Percentiles rank a stretch among this genome's conserved stretches.
phyloP scores from a whole-genome alignment of 2,888 invertebrate genomes.

The Sarcophaga caerulescens region DNA sequence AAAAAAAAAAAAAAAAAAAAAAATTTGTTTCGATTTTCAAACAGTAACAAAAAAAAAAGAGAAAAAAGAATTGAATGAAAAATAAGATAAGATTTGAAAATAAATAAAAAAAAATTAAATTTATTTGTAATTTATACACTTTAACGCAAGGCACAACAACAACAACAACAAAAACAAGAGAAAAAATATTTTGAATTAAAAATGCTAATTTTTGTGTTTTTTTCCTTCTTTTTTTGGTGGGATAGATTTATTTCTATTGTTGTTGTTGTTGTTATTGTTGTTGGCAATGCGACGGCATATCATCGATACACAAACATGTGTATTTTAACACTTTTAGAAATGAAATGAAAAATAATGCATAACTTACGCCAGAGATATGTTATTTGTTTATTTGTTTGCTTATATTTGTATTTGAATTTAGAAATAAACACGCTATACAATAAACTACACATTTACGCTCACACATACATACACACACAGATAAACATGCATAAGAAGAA shows the following conservation, averaged over 20 bases:
- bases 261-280: background rate
- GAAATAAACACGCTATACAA: too few relatives aligned
- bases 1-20: background rate
- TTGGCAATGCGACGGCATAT: background rate
- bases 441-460: too few relatives aligned
- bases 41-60: background rate
- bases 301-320: slow-evolving; percentile 50
- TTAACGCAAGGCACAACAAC: background rate
- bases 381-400: too few relatives aligned
- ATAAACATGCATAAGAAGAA: too few relatives aligned
- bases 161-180: background rate
- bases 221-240: background rate
- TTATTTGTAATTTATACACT: background rate
- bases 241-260: background rate
- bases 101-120: background rate
- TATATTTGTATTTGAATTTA: too few relatives aligned
- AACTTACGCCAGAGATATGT: background rate
- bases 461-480: too few relatives aligned
- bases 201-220: background rate
- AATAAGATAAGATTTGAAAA: background rate
- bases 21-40: background rate
- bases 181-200: background rate
- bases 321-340: slow-evolving; percentile 45
- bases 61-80: background rate
- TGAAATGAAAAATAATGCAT: background rate